These are phyloP conservation scores for Periophthalmus magnuspinnatus DNA, from an alignment of 2,797 vertebrate genomes.

Conservation along the genomic window DNA sequence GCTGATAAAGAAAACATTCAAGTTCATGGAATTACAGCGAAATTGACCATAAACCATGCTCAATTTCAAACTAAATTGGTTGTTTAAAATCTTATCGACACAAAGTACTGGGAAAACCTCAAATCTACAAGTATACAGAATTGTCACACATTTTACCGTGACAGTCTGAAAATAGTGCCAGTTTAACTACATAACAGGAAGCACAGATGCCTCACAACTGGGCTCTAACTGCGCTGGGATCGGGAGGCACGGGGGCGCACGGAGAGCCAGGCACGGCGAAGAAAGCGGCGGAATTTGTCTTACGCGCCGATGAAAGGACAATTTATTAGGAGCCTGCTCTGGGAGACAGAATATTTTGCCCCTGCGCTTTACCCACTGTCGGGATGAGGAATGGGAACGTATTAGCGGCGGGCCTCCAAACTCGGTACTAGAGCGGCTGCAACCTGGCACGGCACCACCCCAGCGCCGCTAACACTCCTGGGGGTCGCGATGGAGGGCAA, in stretches of 20 bases:
- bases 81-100: too few relatives aligned
- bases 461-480: conserved; percentile 44
- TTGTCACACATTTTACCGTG: conserved; percentile 18
- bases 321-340: conserved; percentile 92
- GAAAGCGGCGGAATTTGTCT: conserved; percentile 86
- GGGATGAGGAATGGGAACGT: conserved; percentile 87
- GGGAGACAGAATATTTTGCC: conserved; percentile 91
- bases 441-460: conserved; percentile 76
- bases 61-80: too few relatives aligned
- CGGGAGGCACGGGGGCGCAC: conserved; percentile 41
- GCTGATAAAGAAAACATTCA: too few relatives aligned
- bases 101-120: not conserved
- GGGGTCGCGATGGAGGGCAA: conserved; percentile 58
- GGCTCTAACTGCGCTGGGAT: conserved; percentile 35
- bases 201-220: conserved; percentile 35
- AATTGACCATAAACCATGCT: too few relatives aligned
- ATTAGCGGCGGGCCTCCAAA: conserved; percentile 74
- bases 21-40: too few relatives aligned
- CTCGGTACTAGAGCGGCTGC: conserved; percentile 65
- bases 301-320: conserved; percentile 87
- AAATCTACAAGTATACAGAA: not conserved
- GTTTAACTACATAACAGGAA: conserved; percentile 58
- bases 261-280: conserved; percentile 46
- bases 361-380: conserved; percentile 87
- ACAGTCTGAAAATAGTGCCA: conserved; percentile 58